Evolutionary conservation across 2,113 vertebrate genomes (phyloP), one percentile per base, ranked within the genome.

Genomic region (Galbula dea): DNA sequence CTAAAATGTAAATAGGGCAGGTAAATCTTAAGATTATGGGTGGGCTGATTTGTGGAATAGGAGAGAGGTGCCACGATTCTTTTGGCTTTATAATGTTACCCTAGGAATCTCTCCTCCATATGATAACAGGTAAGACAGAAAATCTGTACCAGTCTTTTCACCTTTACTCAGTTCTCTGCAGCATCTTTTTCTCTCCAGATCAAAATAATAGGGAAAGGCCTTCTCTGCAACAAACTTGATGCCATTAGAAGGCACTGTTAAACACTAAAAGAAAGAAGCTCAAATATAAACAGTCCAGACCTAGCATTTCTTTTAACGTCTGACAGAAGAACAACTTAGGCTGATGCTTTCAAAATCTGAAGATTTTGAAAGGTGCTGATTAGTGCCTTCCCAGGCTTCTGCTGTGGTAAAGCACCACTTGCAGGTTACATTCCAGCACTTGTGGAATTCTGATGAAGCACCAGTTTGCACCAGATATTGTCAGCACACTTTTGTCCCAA

Each of bases 361-460:
- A 69, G 18, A 41, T 86, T 96, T 86, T 46, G 57, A 63, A 39
- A 34, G 4, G 13, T 90, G 11, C 2, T 2, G 7, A 45, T 55
- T 29, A 81, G 6, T 52, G 32, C 86, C 49, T 23, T 77, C 27
- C 30, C 43, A 63, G 83, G 13, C 82, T 67, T 71, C 59, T 78
- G 7, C 1, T 2, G 9, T 34, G 23, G 43, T 45, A 74, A 27
- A 83, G 9, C 51, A 45, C 18, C 0, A 1, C n/a, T 84, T 86
- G 30, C 32, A 75, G 69, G 91, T 93, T 36, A n/a, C 22, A 75
- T 81, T 84, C 76, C 59, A 65, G 17, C 14, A 39, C 22, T 74
- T 86, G 36, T 5, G 24, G 61, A 82, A 78, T 90, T 94, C 81
- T 94, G 76, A 59, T 83, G 88, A 91, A 93, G 15, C 21, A 73